Evolutionary conservation across 2,113 vertebrate genomes (phyloP).

Genomic region (Oryzias woworae): DNA sequence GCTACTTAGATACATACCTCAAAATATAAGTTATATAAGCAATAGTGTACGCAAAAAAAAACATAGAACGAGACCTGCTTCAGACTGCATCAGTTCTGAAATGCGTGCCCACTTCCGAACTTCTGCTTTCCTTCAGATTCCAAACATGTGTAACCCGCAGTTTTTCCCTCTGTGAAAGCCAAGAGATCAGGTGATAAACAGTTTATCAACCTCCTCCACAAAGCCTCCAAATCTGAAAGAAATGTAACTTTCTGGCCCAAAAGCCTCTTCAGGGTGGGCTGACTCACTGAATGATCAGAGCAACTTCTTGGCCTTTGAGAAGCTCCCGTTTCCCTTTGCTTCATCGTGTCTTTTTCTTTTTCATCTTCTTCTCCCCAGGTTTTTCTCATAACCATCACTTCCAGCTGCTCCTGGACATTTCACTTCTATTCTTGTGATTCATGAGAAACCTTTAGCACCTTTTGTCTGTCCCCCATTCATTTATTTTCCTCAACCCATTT

Average conservation of each 20-base stretch:
- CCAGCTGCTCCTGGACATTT: slow-evolving; percentile 16
- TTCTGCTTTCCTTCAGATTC: slow-evolving; percentile 40
- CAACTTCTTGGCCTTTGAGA: slow-evolving; percentile 36
- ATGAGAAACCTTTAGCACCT: slow-evolving; percentile 9
- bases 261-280: slow-evolving; percentile 26
- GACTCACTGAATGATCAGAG: slow-evolving; percentile 56
- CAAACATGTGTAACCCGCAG: slow-evolving; percentile 13
- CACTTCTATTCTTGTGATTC: slow-evolving; percentile 16
- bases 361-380: slow-evolving; percentile 22
- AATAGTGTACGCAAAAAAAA: slow-evolving; percentile 32
- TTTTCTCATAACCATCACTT: slow-evolving; percentile 35
- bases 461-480: slow-evolving; percentile 14
- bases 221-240: slow-evolving; percentile 51
- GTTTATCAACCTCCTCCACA: slow-evolving; percentile 43
- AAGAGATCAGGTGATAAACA: slow-evolving; percentile 52
- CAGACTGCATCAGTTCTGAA: slow-evolving; percentile 17
- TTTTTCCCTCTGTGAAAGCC: slow-evolving; percentile 52
- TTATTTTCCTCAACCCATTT: slow-evolving; percentile 13
- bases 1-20: slow-evolving; percentile 41
- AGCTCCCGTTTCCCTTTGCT: slow-evolving; percentile 31
- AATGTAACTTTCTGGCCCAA: slow-evolving; percentile 50
- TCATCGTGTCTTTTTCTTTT: slow-evolving; percentile 9
- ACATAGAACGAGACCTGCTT: slow-evolving; percentile 21
- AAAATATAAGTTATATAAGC: slow-evolving; percentile 48
- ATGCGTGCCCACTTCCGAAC: slow-evolving; percentile 19